A percentile compares a stretch with the other conserved stretches of the same genome.
These are phyloP conservation scores for Elymnias hypermnestra DNA, from an alignment of 1,140 invertebrate genomes.

Conservation along the genomic window DNA sequence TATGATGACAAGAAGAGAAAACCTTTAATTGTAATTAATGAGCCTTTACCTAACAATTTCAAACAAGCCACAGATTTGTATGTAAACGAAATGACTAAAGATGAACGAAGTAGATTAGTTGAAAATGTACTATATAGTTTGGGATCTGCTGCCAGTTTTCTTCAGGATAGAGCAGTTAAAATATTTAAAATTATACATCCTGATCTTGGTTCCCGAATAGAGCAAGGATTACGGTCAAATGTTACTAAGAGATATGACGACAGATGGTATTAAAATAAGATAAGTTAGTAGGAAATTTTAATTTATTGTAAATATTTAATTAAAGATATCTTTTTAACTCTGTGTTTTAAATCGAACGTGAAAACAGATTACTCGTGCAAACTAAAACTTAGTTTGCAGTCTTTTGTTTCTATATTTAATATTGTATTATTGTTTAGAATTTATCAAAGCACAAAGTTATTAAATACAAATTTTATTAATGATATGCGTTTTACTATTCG, in stretches of 20 bases:
- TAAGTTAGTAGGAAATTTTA: background rate
- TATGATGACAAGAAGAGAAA: constrained; percentile 66
- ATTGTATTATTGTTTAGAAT: too few relatives aligned
- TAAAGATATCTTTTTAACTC: background rate
- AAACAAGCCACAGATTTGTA: constrained; percentile 89
- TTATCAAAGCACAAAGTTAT: too few relatives aligned
- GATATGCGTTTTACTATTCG: too few relatives aligned
- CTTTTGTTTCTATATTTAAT: too few relatives aligned
- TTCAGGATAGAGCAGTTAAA: constrained; percentile 86
- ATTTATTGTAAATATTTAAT: background rate
- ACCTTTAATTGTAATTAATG: constrained; percentile 67
- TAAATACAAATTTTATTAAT: too few relatives aligned
- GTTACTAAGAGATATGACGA: constrained; percentile 33
- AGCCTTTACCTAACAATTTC: constrained; percentile 88
- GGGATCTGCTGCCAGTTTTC: constrained; percentile 84
- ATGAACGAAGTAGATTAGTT: constrained; percentile 84
- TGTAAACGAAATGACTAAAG: constrained; percentile 84
- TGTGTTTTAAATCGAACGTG: too few relatives aligned
- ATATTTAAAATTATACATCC: constrained; percentile 82
- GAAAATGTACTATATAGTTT: constrained; percentile 88
- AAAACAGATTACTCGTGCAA: too few relatives aligned
- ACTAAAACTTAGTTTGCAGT: too few relatives aligned
- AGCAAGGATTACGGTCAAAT: constrained; percentile 76
- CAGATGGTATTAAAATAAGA: background rate
- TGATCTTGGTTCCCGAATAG: constrained; percentile 80